Evolutionary conservation across 2,888 invertebrate species (phyloP), one percentile per base, ranked within the genome.

Genomic region (Lepas anatifera): DNA sequence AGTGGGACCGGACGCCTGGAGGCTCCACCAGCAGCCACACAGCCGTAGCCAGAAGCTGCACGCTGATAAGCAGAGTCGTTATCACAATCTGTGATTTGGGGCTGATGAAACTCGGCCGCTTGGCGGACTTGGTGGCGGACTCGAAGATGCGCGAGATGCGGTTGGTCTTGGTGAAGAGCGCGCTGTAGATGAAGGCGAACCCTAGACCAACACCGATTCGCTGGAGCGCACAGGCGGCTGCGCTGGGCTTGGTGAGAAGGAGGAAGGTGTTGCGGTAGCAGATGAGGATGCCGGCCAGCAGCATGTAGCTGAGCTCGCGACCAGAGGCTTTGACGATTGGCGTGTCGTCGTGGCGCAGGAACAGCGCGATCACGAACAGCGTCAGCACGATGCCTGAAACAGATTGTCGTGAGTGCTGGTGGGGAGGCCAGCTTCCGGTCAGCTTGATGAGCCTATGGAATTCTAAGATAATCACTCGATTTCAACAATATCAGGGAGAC

Each of bases 21-120:
- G 85, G 85, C 76, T 87, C 87, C 73, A 87, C 81, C 25, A 82
- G 77, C 32, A 88, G 82, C 87, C 87, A 88, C 3, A 87, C 80
- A 27, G 85, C 78, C 11, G 85, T 86, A 63, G 85, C 81, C 43
- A 70, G 70, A 43, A 73, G 71, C 72, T 73, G 71, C 22, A 48
- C 48, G 46, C 81, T 81, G 69, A 87, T 85, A 18, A 87, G 79
- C 52, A 84, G 82, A 39, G 80, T 80, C 3, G 85, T 83, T 75
- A 87, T 85, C 75, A 85, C 80, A 68, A 86, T 82, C 77, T 86
- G 86, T 3, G 86, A 86, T 73, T 84, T 83, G 27, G 87, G 87
- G 75, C 86, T 86, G 75, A 87, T 87, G 77, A 85, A 87, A 63
- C 83, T 83, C 0, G 86, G 87, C 69, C 86, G 78, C 70, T 83